A percentile compares a stretch with the other conserved stretches of the same genome.
These are phyloP conservation scores for Pseudorasbora parva DNA, from an alignment of 2,113 vertebrate species.

Conservation along the genomic window DNA sequence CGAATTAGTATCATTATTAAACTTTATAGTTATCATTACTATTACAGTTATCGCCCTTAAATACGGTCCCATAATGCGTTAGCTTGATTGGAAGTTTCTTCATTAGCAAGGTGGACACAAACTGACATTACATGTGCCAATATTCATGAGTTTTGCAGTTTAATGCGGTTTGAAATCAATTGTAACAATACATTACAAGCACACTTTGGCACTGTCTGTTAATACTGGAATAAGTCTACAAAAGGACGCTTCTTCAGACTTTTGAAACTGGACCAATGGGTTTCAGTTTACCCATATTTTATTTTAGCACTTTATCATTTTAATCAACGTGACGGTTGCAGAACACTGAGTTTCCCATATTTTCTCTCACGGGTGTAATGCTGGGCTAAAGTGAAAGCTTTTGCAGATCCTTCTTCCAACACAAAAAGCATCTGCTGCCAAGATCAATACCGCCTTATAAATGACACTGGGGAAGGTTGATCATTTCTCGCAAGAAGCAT, in stretches of 20 bases:
- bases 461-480: constrained; percentile 38
- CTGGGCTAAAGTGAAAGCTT: constrained; percentile 31
- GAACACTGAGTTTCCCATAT: constrained; percentile 34
- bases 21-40: too few species aligned
- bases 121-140: not conserved
- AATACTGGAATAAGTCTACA: not conserved
- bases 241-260: constrained; percentile 16
- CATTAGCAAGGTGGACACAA: not conserved
- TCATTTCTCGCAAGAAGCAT: constrained; percentile 40
- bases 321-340: constrained; percentile 37
- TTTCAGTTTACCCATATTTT: constrained; percentile 4
- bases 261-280: not conserved
- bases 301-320: constrained; percentile 37
- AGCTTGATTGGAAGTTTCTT: too few species aligned
- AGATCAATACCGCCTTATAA: constrained; percentile 42
- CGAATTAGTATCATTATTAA: too few species aligned
- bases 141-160: too few species aligned
- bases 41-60: too few species aligned
- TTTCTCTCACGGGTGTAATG: constrained; percentile 1
- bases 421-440: constrained; percentile 45
- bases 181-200: too few species aligned
- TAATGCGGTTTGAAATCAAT: too few species aligned
- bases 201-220: not conserved
- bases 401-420: constrained; percentile 44
- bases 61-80: too few species aligned